These are phyloP conservation scores for Montipora cactus DNA, from an alignment of 64 coral and sea anemone species.

Conservation along the genomic window DNA sequence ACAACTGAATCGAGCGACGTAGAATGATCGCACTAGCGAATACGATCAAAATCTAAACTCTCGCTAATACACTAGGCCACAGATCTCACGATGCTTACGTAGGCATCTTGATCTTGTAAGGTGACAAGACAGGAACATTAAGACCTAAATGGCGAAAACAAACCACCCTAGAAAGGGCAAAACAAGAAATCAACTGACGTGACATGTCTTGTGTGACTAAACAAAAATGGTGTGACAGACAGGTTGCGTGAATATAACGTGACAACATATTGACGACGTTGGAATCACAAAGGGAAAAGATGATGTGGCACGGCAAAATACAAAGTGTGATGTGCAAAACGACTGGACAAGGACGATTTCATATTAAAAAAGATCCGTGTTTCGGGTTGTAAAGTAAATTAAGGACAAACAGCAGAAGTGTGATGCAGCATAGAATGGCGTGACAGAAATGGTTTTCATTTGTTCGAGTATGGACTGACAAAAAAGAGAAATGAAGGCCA, in stretches of 20 bases:
- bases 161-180: slow-evolving; percentile 49
- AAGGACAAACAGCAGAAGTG: background rate
- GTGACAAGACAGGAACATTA: slow-evolving; percentile 46
- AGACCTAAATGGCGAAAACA: slow-evolving; percentile 50
- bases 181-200: slow-evolving; percentile 48
- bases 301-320: too few species aligned
- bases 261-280: background rate
- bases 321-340: too few species aligned
- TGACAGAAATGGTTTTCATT: background rate
- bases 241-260: background rate
- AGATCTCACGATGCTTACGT: slow-evolving; percentile 42
- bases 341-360: too few species aligned
- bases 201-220: background rate
- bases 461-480: too few species aligned
- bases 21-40: background rate
- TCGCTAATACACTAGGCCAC: background rate
- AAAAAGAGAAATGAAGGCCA: background rate
- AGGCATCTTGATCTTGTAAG: slow-evolving; percentile 48
- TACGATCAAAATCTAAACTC: background rate
- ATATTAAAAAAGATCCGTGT: too few species aligned
- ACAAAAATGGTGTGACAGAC: background rate
- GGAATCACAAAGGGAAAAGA: background rate
- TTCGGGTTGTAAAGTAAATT: too few species aligned
- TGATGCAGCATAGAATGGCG: background rate
- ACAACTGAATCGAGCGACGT: background rate